Evolutionary conservation across 2,888 invertebrate species (phyloP), one percentile per base, ranked within the genome.

Genomic region (Lepidonotus clava): DNA sequence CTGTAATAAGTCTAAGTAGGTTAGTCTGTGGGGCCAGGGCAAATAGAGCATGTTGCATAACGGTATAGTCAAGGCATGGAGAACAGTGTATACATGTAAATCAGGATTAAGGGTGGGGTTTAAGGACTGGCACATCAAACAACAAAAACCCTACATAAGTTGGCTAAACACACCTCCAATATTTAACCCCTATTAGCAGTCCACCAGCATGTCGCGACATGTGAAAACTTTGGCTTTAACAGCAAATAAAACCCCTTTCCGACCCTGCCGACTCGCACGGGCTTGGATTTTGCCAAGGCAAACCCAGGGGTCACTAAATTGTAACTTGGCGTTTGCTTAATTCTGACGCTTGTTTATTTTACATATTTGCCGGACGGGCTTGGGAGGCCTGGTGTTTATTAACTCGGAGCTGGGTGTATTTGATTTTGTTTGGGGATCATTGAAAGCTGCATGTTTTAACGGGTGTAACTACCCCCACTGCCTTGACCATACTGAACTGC

Each of bases 401-500:
- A n/a, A n/a, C n/a, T n/a, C n/a, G n/a, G n/a, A n/a, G n/a, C n/a
- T n/a, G n/a, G n/a, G n/a, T n/a, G n/a, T n/a, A n/a, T n/a, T 24
- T 61, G 61, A 61, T 24, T 61, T 61, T 61, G 11, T 11, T 61
- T 61, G 2, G 61, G 61, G 61, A 61, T 61, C 24, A 61, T 61
- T 61, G 24, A 11, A 28, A n/a, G 11, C 24, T 24, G 61, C 61
- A 61, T 61, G 61, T 28, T 18, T 53, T n/a, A 1, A 28, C 61
- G 61, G 28, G 76, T 36, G 76, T 36, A 76, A 21, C 32, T n/a
- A 40, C 76, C 76, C 76, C n/a, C n/a, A 14, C 34, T 21, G 76
- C 76, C 76, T 76, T 76, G 76, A 76, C 76, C 76, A 21, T 76
- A 38, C 76, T 76, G 76, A 40, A 21, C 61, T 40, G 76, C 76